Evolutionary conservation across 2,113 vertebrate genomes (phyloP).

Genomic region (Pygathrix nemaeus): DNA sequence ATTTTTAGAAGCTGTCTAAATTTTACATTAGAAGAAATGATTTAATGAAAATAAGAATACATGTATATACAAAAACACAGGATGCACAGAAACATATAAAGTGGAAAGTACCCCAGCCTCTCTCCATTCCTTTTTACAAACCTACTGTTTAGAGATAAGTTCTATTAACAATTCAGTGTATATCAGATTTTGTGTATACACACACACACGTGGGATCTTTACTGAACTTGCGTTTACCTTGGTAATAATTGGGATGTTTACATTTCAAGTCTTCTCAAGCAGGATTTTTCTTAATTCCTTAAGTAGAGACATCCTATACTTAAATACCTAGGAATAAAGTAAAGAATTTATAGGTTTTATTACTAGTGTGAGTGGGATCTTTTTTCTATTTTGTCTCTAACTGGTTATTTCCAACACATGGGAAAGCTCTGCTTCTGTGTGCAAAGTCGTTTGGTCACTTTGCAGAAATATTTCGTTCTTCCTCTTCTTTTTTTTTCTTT

Average conservation of each 20-base stretch:
- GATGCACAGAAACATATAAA: background rate
- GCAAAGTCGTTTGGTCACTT: background rate
- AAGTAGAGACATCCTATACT: background rate
- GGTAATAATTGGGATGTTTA: background rate
- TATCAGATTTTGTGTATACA: background rate
- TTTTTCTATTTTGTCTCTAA: background rate
- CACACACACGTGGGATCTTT: background rate
- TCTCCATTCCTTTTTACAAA: background rate
- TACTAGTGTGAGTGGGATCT: background rate
- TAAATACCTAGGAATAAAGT: background rate
- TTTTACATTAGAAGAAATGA: slow-evolving; percentile 40
- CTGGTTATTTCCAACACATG: background rate
- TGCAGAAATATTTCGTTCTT: background rate
- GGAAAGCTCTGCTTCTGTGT: background rate
- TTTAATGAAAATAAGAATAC: background rate
- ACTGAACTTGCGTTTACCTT: background rate
- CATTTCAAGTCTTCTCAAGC: background rate
- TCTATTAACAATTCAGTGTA: background rate
- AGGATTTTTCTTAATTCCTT: background rate
- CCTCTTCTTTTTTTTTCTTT: background rate
- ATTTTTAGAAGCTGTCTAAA: background rate
- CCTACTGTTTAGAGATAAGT: background rate
- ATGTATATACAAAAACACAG: background rate
- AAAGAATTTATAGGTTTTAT: background rate
- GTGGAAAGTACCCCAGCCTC: background rate